phyloP scores from a whole-genome alignment of 2,888 invertebrate genomes.

The Mamestra brassicae region DNA sequence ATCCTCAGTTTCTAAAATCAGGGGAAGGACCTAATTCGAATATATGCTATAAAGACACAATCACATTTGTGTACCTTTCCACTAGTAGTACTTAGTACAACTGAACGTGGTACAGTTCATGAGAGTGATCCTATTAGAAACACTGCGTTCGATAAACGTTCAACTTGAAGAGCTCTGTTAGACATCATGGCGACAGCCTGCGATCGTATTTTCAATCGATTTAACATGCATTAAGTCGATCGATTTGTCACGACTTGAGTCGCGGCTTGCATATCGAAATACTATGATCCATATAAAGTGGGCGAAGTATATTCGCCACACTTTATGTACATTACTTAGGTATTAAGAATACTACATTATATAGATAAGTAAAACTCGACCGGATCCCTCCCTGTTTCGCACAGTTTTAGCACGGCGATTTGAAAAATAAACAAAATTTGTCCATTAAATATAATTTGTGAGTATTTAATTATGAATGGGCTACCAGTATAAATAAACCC shows the following conservation, averaged over 20 bases:
- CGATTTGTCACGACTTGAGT: constrained; percentile 43
- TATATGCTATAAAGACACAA: background rate
- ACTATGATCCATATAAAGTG: constrained; percentile 1
- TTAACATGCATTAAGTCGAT: constrained; percentile 45
- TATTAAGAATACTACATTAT: background rate
- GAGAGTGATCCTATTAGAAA: background rate
- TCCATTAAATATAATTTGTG: too few species aligned
- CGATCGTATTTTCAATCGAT: constrained; percentile 49
- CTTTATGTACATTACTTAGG: background rate
- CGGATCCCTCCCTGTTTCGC: too few species aligned
- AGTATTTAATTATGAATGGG: too few species aligned
- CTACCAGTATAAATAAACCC: too few species aligned
- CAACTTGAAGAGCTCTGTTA: background rate
- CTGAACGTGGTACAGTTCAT: too few species aligned
- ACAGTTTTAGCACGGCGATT: too few species aligned
- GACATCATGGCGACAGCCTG: constrained; percentile 49
- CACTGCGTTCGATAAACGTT: constrained; percentile 4
- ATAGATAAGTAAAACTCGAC: too few species aligned
- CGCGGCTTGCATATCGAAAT: constrained; percentile 25
- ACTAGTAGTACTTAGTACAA: too few species aligned
- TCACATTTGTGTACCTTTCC: background rate
- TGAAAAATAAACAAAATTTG: too few species aligned
- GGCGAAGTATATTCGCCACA: background rate
- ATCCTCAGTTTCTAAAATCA: too few species aligned
- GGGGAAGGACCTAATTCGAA: too few species aligned